Base-by-base conservation (phyloP, 2,113 vertebrate species). In the Riparia riparia region DNA sequence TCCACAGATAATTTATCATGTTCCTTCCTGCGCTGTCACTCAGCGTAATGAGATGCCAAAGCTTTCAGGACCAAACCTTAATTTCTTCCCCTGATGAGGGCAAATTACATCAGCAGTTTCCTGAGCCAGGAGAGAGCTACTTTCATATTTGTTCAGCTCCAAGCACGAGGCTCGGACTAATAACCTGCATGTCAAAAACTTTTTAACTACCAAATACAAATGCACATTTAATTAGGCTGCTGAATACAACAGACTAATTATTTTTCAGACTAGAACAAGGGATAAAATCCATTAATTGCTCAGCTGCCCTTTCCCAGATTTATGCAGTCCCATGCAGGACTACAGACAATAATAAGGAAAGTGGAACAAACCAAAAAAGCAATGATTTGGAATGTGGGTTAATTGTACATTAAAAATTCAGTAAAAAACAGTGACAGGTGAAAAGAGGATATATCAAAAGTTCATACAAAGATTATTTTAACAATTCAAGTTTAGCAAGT, bases 121-220 rank as follows among this genome's bases (percentile, higher is more conserved):
- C 65, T 22, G 12, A 85, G 76, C 71, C 88, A 87, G 54, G 56
- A 28, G 0, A 72, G 26, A 77, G 65, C 50, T 28, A 50, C 51
- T 37, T 66, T 57, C 34, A 1, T 68, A 49, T 71, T 82, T 28
- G 24, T 54, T 80, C 71, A 86, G 58, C 70, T 78, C 68, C 86
- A 88, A 82, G 80, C 90, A 83, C 2, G 1, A 61, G 64, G 61
- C 57, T 78, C 5, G 0, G 54, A 44, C 31, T 95, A 89, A 83
- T 25, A 86, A 89, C 11, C 22, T 89, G 24, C 5, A 25, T 7
- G 60, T 29, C 60, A 90, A 66, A 88, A 63, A 31, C 42, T 68
- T 86, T 77, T 78, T 56, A 89, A 61, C 37, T 81, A 82, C 51
- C 69, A 93, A 81, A 82, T 53, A 91, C 24, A 95, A 96, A 94